These are phyloP conservation scores for Psophia crepitans DNA, from an alignment of 2,113 vertebrate species.

Conservation along the genomic window DNA sequence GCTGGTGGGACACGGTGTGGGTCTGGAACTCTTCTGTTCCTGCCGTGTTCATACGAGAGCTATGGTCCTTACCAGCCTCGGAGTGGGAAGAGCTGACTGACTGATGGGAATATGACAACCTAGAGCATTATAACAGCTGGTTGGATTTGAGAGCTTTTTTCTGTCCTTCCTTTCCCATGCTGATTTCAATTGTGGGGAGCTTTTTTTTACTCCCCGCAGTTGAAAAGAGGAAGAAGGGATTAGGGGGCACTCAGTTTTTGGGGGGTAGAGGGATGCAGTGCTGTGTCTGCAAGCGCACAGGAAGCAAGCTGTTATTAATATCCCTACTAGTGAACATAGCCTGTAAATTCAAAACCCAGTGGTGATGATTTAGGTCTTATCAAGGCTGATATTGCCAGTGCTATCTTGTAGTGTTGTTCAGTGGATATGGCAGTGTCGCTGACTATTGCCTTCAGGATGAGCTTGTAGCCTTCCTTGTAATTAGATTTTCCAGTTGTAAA, in stretches of 20 bases:
- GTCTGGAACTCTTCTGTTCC: not conserved
- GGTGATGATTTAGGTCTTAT: not conserved
- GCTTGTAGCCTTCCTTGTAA: not conserved
- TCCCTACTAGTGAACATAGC: not conserved
- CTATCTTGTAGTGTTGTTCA: not conserved
- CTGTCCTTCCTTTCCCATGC: not conserved
- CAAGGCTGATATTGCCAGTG: not conserved
- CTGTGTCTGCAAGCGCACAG: not conserved
- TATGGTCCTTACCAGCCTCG: not conserved
- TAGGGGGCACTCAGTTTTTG: not conserved
- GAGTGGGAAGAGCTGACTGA: not conserved
- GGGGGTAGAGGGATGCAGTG: not conserved
- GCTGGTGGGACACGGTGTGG: not conserved
- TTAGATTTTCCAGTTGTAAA: slow-evolving; percentile 1
- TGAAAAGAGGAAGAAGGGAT: not conserved
- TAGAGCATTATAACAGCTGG: not conserved
- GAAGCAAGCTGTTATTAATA: not conserved
- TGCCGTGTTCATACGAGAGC: not conserved
- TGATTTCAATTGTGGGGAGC: not conserved
- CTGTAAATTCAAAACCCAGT: not conserved
- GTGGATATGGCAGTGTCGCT: not conserved
- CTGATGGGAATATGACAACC: not conserved
- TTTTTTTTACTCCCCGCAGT: too few species aligned
- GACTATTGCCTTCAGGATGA: not conserved
- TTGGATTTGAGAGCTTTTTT: not conserved